Evolutionary conservation across 1,140 invertebrate genomes (phyloP).

Genomic region (Rhyzopertha dominica): DNA sequence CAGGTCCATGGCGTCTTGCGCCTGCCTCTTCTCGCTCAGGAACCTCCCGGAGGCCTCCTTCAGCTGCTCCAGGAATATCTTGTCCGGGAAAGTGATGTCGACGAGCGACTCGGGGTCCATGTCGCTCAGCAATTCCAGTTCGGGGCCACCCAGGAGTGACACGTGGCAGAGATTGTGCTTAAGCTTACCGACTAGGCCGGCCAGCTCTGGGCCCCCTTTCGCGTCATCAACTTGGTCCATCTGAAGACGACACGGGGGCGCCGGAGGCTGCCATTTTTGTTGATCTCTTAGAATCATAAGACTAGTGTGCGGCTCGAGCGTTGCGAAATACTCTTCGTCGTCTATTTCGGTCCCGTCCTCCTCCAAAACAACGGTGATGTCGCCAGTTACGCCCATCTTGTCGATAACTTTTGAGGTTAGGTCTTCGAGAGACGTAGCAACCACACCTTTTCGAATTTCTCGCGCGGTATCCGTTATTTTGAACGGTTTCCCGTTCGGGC

Average conservation of each 20-base stretch:
- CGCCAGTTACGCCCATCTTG: constrained; percentile 53
- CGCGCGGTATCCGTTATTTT: constrained; percentile 66
- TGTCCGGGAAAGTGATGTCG: constrained; percentile 73
- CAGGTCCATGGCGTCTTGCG: constrained; percentile 76
- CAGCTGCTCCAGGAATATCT: constrained; percentile 72
- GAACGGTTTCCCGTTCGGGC: constrained; percentile 50
- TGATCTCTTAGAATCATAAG: constrained; percentile 71
- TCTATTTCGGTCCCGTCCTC: constrained; percentile 84
- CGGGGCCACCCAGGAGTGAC: constrained; percentile 71
- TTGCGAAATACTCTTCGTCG: constrained; percentile 82
- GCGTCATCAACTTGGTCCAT: constrained; percentile 65
- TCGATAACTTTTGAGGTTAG: constrained; percentile 63
- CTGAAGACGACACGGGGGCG: constrained; percentile 51
- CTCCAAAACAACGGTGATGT: constrained; percentile 59
- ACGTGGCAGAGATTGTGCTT: constrained; percentile 75
- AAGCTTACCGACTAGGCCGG: constrained; percentile 64
- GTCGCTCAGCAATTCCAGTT: constrained; percentile 73
- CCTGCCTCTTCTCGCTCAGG: constrained; percentile 73
- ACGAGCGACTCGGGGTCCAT: constrained; percentile 79
- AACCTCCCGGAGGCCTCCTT: constrained; percentile 78
- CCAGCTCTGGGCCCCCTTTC: constrained; percentile 49
- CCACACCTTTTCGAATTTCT: constrained; percentile 73
- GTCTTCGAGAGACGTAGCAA: constrained; percentile 69
- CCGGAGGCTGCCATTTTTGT: constrained; percentile 63
- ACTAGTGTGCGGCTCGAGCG: constrained; percentile 73